Evolutionary conservation across 37 sponge, comb jelly and placozoan genomes (phyloP).

Genomic region (Oscarella lobularis): DNA sequence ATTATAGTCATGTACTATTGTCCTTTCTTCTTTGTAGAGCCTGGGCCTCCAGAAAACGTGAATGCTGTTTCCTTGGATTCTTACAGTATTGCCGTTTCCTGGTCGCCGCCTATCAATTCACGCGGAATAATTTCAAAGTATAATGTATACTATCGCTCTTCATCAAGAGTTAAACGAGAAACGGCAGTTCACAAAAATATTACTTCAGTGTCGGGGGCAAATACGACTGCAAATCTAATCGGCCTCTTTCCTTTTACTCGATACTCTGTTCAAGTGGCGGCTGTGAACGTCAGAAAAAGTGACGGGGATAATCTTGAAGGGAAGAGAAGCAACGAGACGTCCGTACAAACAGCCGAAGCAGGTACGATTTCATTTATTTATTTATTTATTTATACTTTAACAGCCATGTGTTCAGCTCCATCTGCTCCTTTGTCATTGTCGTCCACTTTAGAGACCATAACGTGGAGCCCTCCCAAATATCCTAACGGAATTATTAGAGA

Average conservation of each 20-base stretch:
- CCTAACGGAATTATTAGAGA: too few relatives aligned
- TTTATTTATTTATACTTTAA: too few relatives aligned
- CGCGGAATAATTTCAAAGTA: not conserved
- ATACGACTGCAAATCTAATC: not conserved
- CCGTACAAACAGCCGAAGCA: not conserved
- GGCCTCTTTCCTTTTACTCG: not conserved
- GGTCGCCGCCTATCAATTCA: not conserved
- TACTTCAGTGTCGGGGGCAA: not conserved
- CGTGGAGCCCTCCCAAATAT: too few relatives aligned
- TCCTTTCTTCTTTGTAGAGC: too few relatives aligned
- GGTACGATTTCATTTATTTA: not conserved
- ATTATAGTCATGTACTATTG: too few relatives aligned
- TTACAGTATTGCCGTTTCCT: not conserved
- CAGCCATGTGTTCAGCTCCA: too few relatives aligned
- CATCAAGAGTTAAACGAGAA: not conserved
- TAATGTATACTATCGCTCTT: not conserved
- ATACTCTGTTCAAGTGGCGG: not conserved
- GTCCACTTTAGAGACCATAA: too few relatives aligned
- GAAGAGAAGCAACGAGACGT: not conserved
- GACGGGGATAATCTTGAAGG: not conserved
- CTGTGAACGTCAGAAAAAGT: not conserved
- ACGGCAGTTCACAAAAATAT: too few relatives aligned
- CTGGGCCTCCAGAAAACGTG: not conserved
- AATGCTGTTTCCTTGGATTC: not conserved
- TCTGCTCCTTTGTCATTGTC: too few relatives aligned